A percentile compares a stretch with the other conserved stretches of the same genome.
These are phyloP conservation scores for Lanistes nyassanus DNA, from an alignment of 1,140 invertebrate species.

Conservation along the genomic window DNA sequence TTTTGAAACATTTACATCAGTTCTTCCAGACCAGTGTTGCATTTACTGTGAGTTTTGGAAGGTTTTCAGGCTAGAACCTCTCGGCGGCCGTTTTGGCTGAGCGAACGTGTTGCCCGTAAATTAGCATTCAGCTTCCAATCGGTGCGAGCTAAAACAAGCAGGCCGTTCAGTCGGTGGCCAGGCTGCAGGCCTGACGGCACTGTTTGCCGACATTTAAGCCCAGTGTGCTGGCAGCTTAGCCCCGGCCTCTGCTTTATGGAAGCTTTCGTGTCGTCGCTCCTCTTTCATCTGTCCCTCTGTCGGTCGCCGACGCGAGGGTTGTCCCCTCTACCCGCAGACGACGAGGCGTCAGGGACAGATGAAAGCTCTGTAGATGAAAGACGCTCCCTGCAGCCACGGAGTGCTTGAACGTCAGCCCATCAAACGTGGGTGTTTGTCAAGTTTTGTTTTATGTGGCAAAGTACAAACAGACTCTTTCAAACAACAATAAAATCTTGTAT, in stretches of 20 bases:
- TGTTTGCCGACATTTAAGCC: constrained; percentile 22
- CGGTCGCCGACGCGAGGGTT: not conserved
- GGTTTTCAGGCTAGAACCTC: not conserved
- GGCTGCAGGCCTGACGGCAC: not conserved
- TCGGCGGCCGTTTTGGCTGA: not conserved
- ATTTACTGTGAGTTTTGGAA: not conserved
- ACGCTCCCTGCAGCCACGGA: too few species aligned
- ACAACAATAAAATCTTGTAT: too few species aligned
- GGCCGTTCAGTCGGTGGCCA: not conserved
- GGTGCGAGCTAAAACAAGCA: constrained; percentile 18
- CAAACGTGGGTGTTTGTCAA: too few species aligned
- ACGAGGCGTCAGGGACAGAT: not conserved
- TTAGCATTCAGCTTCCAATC: constrained; percentile 9
- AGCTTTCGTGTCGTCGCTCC: not conserved
- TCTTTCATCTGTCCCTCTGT: not conserved
- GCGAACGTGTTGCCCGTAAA: not conserved
- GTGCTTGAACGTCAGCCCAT: too few species aligned
- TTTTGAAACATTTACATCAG: too few species aligned
- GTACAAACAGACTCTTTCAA: too few species aligned
- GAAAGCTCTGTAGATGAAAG: not conserved
- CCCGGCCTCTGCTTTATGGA: constrained; percentile 10
- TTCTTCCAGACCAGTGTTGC: not conserved
- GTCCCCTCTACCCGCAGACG: not conserved
- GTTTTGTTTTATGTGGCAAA: too few species aligned
- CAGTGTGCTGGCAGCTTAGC: constrained; percentile 13